Evolutionary conservation across 2,797 vertebrate genomes (phyloP).

Genomic region (Gallirallus australis): DNA sequence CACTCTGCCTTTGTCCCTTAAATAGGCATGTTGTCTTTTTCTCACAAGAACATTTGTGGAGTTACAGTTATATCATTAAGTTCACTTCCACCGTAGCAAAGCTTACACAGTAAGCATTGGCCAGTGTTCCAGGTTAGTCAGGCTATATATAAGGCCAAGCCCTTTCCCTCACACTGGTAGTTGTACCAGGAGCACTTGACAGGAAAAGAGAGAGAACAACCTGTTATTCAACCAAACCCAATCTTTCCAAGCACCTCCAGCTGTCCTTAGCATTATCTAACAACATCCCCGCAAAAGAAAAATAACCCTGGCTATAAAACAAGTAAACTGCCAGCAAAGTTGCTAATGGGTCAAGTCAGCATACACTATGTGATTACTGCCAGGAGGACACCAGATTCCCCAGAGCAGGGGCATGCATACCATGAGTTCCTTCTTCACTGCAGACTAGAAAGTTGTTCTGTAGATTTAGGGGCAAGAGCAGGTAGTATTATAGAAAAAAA

Average conservation of each 20-base stretch:
- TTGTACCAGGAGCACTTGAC: background rate
- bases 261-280: background rate
- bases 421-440: background rate
- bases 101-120: background rate
- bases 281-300: background rate
- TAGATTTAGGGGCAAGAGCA: background rate
- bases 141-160: background rate
- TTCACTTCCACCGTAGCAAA: background rate
- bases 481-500: background rate
- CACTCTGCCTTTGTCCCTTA: background rate
- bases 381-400: background rate
- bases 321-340: background rate
- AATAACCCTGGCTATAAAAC: background rate
- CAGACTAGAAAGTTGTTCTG: background rate
- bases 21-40: background rate
- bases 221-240: background rate
- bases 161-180: background rate
- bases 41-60: background rate
- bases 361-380: background rate
- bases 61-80: background rate
- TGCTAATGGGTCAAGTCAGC: background rate
- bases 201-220: background rate
- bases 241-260: background rate
- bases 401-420: rapidly evolving
- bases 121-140: background rate